Evolutionary conservation across 2,797 vertebrate genomes (phyloP).

Genomic region (Catharus ustulatus): DNA sequence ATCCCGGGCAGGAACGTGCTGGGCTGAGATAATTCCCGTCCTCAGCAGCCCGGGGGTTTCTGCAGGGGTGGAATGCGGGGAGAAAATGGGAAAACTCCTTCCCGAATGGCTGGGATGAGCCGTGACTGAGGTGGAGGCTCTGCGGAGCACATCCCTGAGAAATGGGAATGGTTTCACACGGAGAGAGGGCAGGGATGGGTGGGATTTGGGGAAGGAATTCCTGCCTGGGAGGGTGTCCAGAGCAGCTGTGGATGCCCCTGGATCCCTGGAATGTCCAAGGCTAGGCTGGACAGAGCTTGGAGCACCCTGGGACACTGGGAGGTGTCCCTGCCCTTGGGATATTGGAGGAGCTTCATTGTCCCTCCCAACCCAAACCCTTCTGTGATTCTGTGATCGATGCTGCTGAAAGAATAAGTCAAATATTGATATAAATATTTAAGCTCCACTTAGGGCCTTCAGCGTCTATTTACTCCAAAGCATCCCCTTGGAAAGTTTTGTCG

Average conservation of each 20-base stretch:
- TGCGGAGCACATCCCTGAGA: no score
- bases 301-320: background rate
- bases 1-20: background rate
- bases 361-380: background rate
- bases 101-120: fast-evolving
- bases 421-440: slow-evolving; percentile 18
- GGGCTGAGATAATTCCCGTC: background rate
- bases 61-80: background rate
- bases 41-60: fast-evolving
- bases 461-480: slow-evolving; percentile 48
- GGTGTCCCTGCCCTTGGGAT: background rate
- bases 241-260: background rate
- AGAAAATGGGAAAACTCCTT: background rate
- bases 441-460: background rate
- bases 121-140: fast-evolving
- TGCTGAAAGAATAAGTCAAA: background rate
- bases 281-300: background rate
- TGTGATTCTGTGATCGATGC: background rate
- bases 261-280: background rate
- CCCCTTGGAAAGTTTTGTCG: slow-evolving; percentile 45
- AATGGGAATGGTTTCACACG: background rate
- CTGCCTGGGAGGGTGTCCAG: background rate
- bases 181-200: fast-evolving
- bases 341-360: background rate
- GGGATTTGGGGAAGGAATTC: background rate